Percentiles rank a stretch among this genome's conserved stretches.
Evolutionary conservation across 2,888 invertebrate genomes (phyloP).

Genomic region (Corythucha ciliata): DNA sequence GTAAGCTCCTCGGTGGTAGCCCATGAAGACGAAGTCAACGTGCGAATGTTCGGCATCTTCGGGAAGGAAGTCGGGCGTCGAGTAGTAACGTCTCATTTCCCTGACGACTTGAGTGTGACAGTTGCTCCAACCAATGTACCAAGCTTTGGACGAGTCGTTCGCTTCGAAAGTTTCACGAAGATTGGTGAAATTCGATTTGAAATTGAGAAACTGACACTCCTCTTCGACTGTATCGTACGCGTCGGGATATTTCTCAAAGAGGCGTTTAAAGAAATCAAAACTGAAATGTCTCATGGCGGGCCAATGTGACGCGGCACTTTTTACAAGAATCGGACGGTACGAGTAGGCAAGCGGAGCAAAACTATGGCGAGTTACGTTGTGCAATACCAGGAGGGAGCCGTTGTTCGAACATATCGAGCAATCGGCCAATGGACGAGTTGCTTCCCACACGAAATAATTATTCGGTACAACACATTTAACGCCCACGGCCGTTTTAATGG

Average conservation of each 20-base stretch:
- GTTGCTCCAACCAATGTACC: constrained; percentile 91
- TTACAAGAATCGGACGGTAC: constrained; percentile 68
- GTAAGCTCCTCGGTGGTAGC: constrained; percentile 79
- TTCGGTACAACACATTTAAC: constrained; percentile 69
- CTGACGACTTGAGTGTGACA: constrained; percentile 72
- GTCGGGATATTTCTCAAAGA: constrained; percentile 11
- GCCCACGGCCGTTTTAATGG: constrained; percentile 39
- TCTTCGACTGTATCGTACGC: constrained; percentile 65
- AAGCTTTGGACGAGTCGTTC: constrained; percentile 56
- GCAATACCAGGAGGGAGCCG: constrained; percentile 51
- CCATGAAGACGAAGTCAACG: constrained; percentile 86
- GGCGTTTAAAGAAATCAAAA: constrained; percentile 56
- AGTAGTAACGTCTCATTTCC: constrained; percentile 65
- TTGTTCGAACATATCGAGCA: constrained; percentile 68
- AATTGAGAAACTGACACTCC: constrained; percentile 79
- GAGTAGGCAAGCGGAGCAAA: constrained; percentile 68
- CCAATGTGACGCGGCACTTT: constrained; percentile 67
- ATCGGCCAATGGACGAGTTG: constrained; percentile 70
- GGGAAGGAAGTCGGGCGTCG: constrained; percentile 75
- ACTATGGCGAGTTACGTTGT: constrained; percentile 56
- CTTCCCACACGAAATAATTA: constrained; percentile 80
- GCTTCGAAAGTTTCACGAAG: constrained; percentile 65
- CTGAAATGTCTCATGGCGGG: constrained; percentile 58
- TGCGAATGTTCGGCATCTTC: constrained; percentile 79
- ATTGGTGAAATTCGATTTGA: constrained; percentile 69